Evolutionary conservation across 2,113 vertebrate genomes (phyloP).

Genomic region (Cyprinodon variegatus): DNA sequence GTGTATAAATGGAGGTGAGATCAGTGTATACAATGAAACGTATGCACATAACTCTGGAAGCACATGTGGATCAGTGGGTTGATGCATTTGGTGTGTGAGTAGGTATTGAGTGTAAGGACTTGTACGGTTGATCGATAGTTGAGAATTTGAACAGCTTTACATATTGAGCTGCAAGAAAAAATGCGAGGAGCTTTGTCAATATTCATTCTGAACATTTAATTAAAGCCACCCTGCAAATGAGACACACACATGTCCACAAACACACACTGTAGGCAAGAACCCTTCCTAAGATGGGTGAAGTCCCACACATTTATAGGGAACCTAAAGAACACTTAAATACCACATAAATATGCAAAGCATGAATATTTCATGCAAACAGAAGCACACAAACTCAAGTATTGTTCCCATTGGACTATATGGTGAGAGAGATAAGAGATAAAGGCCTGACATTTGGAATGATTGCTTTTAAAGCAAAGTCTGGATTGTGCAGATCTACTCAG

Average conservation of each 20-base stretch:
- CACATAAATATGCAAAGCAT: constrained; percentile 20
- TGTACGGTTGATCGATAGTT: constrained; percentile 54
- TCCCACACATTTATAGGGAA: constrained; percentile 23
- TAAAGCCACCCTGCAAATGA: constrained; percentile 64
- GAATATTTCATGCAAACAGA: constrained; percentile 11
- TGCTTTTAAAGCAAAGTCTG: constrained; percentile 20
- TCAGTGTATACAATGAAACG: background rate
- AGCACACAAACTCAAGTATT: background rate
- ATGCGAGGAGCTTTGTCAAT: constrained; percentile 62
- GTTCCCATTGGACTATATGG: constrained; percentile 25
- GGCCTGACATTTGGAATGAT: constrained; percentile 62
- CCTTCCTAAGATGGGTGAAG: constrained; percentile 38
- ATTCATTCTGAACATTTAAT: constrained; percentile 70
- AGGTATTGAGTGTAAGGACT: constrained; percentile 31
- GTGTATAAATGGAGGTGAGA: background rate
- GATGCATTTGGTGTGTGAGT: constrained; percentile 23
- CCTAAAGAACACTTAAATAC: constrained; percentile 15
- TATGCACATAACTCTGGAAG: constrained; percentile 10
- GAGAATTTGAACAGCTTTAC: constrained; percentile 58
- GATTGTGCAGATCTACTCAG: constrained; percentile 12
- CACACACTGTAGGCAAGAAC: constrained; percentile 40
- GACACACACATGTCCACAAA: constrained; percentile 18
- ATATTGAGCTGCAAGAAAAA: constrained; percentile 56
- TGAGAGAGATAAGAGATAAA: constrained; percentile 53
- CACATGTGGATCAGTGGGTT: constrained; percentile 6